Conservation (phyloP, 92 coral and sea anemone species). For the Montipora capitata region DNA sequence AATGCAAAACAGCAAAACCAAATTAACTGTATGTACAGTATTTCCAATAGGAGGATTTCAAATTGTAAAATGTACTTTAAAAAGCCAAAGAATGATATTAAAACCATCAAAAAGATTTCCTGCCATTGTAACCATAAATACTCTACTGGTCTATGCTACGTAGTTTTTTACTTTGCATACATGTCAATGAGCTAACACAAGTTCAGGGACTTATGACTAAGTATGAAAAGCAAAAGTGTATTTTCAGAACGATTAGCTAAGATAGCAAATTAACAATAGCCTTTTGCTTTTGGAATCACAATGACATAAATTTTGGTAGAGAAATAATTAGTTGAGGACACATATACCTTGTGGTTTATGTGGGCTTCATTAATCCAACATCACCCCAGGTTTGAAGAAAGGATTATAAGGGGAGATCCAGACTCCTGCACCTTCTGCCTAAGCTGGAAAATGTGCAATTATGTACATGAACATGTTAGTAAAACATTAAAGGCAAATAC, state of each 20-base stretch:
- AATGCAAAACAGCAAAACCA: too few species aligned
- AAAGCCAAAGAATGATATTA: neutral
- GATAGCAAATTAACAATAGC: neutral
- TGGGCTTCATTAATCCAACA: neutral
- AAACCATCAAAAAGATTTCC: neutral
- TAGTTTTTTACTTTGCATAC: neutral
- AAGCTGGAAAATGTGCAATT: neutral
- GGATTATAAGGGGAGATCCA: neutral
- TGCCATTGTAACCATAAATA: neutral
- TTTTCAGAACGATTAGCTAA: neutral
- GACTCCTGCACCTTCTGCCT: conserved; percentile 2
- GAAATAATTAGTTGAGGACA: neutral
- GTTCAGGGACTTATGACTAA: conserved; percentile 1
- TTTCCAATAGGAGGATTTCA: neutral
- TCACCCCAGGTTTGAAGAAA: neutral
- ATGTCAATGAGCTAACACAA: neutral
- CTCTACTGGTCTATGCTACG: neutral
- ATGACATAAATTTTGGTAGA: neutral
- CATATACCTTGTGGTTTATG: neutral
- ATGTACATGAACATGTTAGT: neutral
- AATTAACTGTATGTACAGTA: neutral
- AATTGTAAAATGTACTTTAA: neutral
- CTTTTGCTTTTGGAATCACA: neutral
- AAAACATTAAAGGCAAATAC: neutral
- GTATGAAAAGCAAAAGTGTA: neutral